Percentiles rank a stretch among this genome's conserved stretches.
Conservation (phyloP, 2,797 vertebrate species). For the Lepidocolaptes lacrymiger region DNA sequence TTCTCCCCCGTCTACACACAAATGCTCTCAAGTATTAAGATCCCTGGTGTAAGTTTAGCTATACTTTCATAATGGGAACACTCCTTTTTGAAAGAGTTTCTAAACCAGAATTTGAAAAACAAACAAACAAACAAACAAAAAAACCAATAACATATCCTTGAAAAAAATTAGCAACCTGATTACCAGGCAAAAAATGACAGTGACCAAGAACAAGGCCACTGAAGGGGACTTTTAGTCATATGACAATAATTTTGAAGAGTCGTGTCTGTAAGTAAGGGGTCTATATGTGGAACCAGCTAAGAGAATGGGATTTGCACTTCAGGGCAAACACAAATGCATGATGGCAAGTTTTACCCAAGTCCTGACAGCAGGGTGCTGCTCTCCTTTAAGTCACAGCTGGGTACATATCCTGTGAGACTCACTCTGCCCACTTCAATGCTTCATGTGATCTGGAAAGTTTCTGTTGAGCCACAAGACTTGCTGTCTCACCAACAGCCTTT, state of each 20-base stretch:
- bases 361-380: not conserved
- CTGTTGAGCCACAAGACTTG: not conserved
- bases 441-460: not conserved
- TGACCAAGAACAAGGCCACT: not conserved
- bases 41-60: not conserved
- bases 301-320: not conserved
- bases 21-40: not conserved
- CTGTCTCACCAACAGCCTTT: rapidly evolving
- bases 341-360: not conserved
- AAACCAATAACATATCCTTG: not conserved
- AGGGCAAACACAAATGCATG: not conserved
- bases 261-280: not conserved
- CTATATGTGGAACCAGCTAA: not conserved
- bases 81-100: not conserved
- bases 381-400: not conserved
- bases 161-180: not conserved
- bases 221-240: not conserved
- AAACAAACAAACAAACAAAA: not conserved
- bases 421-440: not conserved
- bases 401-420: rapidly evolving
- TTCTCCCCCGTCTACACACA: not conserved
- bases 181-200: not conserved
- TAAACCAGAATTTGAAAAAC: not conserved
- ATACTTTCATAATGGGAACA: not conserved
- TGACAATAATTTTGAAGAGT: not conserved